Percentiles rank a stretch among this genome's conserved stretches.
These are phyloP conservation scores for Drosophila subpulchrella DNA, from an alignment of 1,140 invertebrate genomes.

Conservation along the genomic window DNA sequence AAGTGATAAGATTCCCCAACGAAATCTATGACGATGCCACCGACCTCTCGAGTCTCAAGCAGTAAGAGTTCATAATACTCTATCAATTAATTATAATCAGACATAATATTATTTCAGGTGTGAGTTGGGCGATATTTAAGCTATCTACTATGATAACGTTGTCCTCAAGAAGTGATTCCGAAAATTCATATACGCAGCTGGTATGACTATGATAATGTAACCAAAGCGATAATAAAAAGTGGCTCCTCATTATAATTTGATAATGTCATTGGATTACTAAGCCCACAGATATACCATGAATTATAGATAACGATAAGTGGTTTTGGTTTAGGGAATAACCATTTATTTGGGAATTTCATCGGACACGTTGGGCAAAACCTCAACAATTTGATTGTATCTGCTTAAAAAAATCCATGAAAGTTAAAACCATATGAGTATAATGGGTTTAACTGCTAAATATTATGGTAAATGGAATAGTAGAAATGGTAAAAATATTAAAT, in stretches of 20 bases:
- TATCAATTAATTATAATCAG: constrained; percentile 40
- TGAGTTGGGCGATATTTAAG: constrained; percentile 2
- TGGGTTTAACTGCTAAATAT: background rate
- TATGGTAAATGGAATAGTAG: too few relatives aligned
- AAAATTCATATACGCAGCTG: constrained; percentile 1
- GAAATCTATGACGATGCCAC: background rate
- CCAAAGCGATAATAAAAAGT: background rate
- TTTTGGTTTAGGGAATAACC: background rate
- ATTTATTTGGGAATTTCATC: background rate
- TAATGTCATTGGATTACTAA: constrained; percentile 4
- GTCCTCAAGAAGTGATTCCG: constrained; percentile 16
- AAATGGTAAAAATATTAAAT: too few relatives aligned
- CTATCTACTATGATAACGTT: constrained; percentile 21
- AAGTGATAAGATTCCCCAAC: constrained; percentile 14
- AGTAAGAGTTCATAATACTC: background rate
- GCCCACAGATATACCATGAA: constrained; percentile 9
- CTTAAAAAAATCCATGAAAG: background rate
- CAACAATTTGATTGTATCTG: background rate
- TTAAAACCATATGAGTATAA: background rate
- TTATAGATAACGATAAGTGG: constrained; percentile 3
- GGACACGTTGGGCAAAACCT: background rate
- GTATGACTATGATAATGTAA: background rate
- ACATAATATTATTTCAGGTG: constrained; percentile 24
- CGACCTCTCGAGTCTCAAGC: constrained; percentile 3
- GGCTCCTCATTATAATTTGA: background rate